phyloP scores from a whole-genome alignment of 1,140 invertebrate genomes.

The Meloidogyne floridensis region DNA sequence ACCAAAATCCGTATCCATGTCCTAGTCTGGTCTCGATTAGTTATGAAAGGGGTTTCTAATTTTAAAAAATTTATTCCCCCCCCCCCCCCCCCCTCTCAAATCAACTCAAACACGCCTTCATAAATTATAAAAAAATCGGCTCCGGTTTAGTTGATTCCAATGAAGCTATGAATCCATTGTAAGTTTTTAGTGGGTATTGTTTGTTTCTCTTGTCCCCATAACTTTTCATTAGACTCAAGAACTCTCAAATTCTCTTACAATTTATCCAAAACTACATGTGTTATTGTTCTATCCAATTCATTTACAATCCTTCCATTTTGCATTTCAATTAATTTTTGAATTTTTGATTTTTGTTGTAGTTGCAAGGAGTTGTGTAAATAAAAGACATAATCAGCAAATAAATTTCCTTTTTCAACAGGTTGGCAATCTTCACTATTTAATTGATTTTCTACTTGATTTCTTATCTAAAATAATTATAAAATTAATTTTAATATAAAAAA shows the following conservation, averaged over 20 bases:
- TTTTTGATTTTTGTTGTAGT: neutral
- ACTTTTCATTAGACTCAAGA: no score
- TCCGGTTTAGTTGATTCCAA: no score
- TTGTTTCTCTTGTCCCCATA: no score
- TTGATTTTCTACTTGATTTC: neutral
- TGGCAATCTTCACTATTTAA: constrained; percentile 15
- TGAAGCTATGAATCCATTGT: no score
- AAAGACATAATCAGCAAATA: constrained; percentile 31
- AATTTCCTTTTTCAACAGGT: constrained; percentile 12
- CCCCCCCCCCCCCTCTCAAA: no score
- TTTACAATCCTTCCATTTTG: constrained; percentile 29
- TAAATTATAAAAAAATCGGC: no score
- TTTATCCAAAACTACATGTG: constrained; percentile 43
- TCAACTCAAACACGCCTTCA: no score
- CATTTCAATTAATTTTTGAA: constrained; percentile 31
- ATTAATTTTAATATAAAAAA: neutral
- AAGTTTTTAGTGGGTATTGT: no score
- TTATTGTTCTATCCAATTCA: constrained; percentile 30
- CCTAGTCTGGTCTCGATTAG: no score
- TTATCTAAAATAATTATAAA: constrained; percentile 4
- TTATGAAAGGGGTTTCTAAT: no score
- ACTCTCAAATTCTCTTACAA: constrained; percentile 31
- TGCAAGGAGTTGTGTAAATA: constrained; percentile 20
- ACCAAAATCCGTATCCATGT: no score
- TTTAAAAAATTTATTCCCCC: no score